Percentiles rank a stretch among this genome's conserved stretches.
Conservation (phyloP, 2,888 invertebrate genomes). For the Scaptomyza flava region DNA sequence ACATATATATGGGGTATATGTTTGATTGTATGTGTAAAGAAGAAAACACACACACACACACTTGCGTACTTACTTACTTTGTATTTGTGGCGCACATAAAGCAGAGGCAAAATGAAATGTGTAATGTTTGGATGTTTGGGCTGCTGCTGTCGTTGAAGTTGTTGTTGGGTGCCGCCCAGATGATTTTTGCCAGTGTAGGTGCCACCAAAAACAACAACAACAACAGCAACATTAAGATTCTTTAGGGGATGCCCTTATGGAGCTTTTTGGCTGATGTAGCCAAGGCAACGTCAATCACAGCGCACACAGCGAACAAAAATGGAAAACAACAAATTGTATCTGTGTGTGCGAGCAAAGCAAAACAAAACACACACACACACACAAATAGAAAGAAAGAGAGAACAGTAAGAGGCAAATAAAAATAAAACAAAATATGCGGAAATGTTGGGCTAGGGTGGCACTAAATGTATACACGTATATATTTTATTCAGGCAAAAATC, state of each 20-base stretch:
- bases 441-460: constrained; percentile 58
- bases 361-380: constrained; percentile 45
- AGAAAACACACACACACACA: constrained; percentile 12
- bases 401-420: constrained; percentile 37
- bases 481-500: constrained; percentile 71
- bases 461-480: constrained; percentile 30
- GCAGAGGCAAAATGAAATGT: constrained; percentile 62
- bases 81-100: constrained; percentile 55
- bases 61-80: constrained; percentile 31
- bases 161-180: constrained; percentile 83
- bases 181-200: constrained; percentile 79
- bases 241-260: constrained; percentile 42
- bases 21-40: not conserved
- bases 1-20: constrained; percentile 25
- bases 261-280: constrained; percentile 50
- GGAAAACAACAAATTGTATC: constrained; percentile 44
- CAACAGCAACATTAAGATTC: constrained; percentile 22
- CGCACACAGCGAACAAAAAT: constrained; percentile 42
- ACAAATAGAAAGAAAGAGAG: constrained; percentile 7
- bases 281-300: constrained; percentile 74
- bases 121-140: constrained; percentile 72
- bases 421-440: constrained; percentile 37
- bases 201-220: constrained; percentile 37
- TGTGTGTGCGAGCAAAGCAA: constrained; percentile 49
- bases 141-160: constrained; percentile 50